Percentiles rank a stretch among this genome's conserved stretches.
phyloP scores from a whole-genome alignment of 2,797 vertebrate genomes.

The Enteromius treurensis region DNA sequence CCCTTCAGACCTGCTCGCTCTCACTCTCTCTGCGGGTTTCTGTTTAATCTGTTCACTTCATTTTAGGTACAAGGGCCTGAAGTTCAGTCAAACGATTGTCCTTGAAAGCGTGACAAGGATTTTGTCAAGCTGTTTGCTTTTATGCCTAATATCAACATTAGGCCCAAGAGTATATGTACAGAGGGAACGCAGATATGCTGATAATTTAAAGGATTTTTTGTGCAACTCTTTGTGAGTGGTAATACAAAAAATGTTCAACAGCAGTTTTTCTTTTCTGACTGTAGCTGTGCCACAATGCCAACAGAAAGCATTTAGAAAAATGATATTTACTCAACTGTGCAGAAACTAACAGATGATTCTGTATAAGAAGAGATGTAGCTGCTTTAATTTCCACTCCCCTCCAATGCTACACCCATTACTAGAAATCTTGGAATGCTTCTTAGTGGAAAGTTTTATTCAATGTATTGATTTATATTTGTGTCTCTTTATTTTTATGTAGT shows the following conservation, averaged over 20 bases:
- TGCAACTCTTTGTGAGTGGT: slow-evolving; percentile 10
- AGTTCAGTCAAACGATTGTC: neutral
- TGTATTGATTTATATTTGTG: neutral
- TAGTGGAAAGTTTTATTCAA: slow-evolving; percentile 37
- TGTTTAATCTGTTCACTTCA: neutral
- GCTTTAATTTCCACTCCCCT: slow-evolving; percentile 56
- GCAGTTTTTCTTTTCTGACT: neutral
- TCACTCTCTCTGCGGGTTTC: neutral
- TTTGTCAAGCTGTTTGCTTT: neutral
- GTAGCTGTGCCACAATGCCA: slow-evolving; percentile 35
- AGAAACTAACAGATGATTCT: slow-evolving; percentile 34
- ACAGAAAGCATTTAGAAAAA: slow-evolving; percentile 42
- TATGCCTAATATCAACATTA: neutral
- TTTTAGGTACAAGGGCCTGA: neutral
- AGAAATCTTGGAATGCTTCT: slow-evolving; percentile 57
- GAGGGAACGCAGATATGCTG: neutral
- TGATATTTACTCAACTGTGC: slow-evolving; percentile 34
- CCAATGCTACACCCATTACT: slow-evolving; percentile 45
- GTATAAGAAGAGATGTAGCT: slow-evolving; percentile 29
- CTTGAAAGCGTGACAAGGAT: slow-evolving; percentile 20
- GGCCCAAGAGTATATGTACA: neutral
- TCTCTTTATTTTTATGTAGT: neutral
- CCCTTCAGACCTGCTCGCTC: neutral
- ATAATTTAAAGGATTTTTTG: slow-evolving; percentile 16
- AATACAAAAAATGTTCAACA: slow-evolving; percentile 1